Evolutionary conservation across 2,113 vertebrate genomes (phyloP).

Genomic region (Proteles cristata): DNA sequence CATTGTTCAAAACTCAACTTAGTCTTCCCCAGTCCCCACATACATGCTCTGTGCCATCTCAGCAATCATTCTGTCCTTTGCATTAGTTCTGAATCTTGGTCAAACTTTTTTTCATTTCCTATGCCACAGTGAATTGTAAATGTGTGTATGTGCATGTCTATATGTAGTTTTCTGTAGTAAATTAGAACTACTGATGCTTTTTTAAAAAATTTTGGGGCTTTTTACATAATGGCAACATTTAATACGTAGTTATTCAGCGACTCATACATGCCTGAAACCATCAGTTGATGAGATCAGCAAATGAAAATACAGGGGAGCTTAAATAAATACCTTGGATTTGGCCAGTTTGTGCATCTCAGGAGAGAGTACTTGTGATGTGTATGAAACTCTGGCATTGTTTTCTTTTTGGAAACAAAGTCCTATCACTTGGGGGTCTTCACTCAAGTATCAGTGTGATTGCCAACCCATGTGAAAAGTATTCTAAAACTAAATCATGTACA

Average conservation of each 20-base stretch:
- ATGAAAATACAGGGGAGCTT: neutral
- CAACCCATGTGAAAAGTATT: neutral
- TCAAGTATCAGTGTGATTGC: neutral
- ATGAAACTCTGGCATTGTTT: neutral
- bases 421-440: neutral
- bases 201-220: neutral
- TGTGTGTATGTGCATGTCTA: neutral
- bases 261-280: neutral
- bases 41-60: neutral
- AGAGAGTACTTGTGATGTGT: neutral
- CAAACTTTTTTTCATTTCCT: conserved; percentile 28
- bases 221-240: neutral
- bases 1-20: neutral
- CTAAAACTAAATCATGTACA: neutral
- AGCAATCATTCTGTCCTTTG: neutral
- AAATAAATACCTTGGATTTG: neutral
- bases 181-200: neutral
- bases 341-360: neutral
- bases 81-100: neutral
- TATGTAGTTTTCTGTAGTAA: neutral
- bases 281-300: neutral
- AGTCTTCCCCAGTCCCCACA: rapidly evolving
- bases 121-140: neutral
- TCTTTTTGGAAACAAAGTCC: neutral
- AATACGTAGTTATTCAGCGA: neutral